These are phyloP conservation scores for Lepidostoma basale DNA, from an alignment of 1,140 invertebrate genomes.

Conservation along the genomic window DNA sequence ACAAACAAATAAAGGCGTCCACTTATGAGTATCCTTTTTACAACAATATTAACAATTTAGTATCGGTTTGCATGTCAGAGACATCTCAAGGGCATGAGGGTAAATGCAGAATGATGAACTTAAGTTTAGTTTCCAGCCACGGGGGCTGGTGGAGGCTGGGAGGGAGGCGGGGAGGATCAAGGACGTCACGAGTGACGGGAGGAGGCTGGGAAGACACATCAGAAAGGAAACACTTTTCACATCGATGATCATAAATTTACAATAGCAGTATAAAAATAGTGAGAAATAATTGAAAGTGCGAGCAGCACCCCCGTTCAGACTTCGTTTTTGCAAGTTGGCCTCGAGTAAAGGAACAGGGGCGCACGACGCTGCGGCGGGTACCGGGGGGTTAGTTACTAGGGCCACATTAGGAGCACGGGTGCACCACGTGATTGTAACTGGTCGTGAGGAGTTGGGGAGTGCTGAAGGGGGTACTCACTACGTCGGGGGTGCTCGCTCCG, in stretches of 20 bases:
- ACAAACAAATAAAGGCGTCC: too few species aligned
- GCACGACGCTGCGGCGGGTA: slow-evolving; percentile 40
- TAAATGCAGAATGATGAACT: neutral
- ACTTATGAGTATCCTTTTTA: too few species aligned
- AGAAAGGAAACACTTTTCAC: slow-evolving; percentile 36
- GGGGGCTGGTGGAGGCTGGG: neutral
- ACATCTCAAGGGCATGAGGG: neutral
- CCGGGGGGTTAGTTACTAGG: slow-evolving; percentile 48
- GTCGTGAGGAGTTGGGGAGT: slow-evolving; percentile 57
- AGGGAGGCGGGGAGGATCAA: neutral
- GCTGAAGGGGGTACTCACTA: slow-evolving; percentile 87
- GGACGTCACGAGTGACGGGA: neutral
- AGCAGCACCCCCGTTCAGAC: slow-evolving; percentile 65
- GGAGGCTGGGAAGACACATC: neutral
- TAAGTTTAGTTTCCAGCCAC: neutral
- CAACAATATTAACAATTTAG: neutral
- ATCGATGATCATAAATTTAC: slow-evolving; percentile 39
- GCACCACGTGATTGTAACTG: slow-evolving; percentile 70
- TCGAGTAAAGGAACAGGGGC: slow-evolving; percentile 48
- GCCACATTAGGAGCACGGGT: slow-evolving; percentile 68
- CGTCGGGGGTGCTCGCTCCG: slow-evolving; percentile 92
- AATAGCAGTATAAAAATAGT: slow-evolving; percentile 36
- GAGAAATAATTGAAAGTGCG: slow-evolving; percentile 41
- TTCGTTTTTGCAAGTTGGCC: slow-evolving; percentile 72
- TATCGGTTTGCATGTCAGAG: slow-evolving; percentile 11